Evolutionary conservation across 92 coral and sea anemone genomes (phyloP), one percentile per base, ranked within the genome.

Genomic region (Actinostola sp.): DNA sequence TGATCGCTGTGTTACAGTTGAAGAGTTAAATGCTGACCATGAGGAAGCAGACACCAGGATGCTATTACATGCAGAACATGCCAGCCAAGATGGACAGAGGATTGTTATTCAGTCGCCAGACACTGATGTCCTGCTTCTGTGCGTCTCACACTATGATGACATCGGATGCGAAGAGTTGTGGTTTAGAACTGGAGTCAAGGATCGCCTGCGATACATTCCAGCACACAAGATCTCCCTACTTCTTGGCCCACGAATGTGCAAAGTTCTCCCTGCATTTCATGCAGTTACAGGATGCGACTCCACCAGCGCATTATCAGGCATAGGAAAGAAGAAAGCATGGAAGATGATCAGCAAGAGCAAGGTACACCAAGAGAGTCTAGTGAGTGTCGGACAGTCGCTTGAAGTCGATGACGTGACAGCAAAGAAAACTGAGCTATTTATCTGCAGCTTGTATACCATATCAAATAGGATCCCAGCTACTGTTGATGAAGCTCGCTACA

Each of bases 41-140:
- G 84, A 84, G 73, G 86, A 83, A 74, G 89, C 89, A 11, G 88
- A 83, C 52, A 83, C 79, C 50, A 70, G 88, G 72, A 69, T 83
- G 71, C 25, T 84, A 35, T 49, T 84, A 54, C 84, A 84, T 71
- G 78, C 79, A 44, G 48, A 68, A 1, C 30, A 77, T 64, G 76
- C 84, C 62, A 77, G 52, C 27, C 58, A 56, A 17, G 50, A 72
- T 35, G 30, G 38, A 31, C 60, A 73, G 55, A 45, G 81, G 33
- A 66, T 82, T 42, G 82, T 82, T 51, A 13, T 82, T 53, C 87
- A 67, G 66, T 75, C 82, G 56, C 87, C 82, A 17, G 87, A 82
- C 32, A 75, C 87, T 8, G 76, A 82, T 67, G 82, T 82, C 56
- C 77, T 82, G 20, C 41, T 52, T 25, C 67, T 82, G 29, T 39